phyloP scores from a whole-genome alignment of 1,140 invertebrate species.

The Fopius arisanus region DNA sequence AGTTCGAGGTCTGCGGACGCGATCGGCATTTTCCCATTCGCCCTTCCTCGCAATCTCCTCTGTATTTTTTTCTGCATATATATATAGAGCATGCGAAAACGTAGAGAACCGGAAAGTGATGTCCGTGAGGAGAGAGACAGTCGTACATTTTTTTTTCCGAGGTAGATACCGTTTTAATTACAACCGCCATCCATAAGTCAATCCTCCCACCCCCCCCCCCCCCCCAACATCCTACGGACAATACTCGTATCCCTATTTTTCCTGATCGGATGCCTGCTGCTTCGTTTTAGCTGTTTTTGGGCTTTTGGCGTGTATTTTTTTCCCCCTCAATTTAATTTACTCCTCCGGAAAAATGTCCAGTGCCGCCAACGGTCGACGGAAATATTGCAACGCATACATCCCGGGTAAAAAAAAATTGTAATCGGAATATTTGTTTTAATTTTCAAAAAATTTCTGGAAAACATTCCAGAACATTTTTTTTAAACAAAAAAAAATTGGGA shows the following conservation, averaged over 20 bases:
- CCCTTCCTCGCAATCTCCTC: background rate
- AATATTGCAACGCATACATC: too few relatives aligned
- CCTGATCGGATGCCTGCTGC: background rate
- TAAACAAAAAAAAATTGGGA: too few relatives aligned
- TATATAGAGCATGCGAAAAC: background rate
- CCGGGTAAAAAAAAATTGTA: too few relatives aligned
- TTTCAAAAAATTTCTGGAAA: too few relatives aligned
- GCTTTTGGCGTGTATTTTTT: background rate
- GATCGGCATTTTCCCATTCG: background rate
- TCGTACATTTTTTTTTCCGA: background rate
- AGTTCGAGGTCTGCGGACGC: background rate
- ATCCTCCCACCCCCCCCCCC: background rate
- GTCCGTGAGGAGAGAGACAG: background rate
- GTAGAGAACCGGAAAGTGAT: background rate
- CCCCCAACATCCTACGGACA: background rate
- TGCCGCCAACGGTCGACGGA: background rate
- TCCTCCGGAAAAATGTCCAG: background rate
- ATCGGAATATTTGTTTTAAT: too few relatives aligned
- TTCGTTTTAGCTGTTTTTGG: background rate
- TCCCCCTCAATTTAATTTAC: background rate
- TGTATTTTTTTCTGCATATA: background rate
- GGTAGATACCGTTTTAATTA: constrained; percentile 18
- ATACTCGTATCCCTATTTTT: background rate
- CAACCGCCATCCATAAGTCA: constrained; percentile 3
- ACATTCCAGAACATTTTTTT: too few relatives aligned